Evolutionary conservation across 2,888 invertebrate species (phyloP).

Genomic region (Agrilus biguttatus): DNA sequence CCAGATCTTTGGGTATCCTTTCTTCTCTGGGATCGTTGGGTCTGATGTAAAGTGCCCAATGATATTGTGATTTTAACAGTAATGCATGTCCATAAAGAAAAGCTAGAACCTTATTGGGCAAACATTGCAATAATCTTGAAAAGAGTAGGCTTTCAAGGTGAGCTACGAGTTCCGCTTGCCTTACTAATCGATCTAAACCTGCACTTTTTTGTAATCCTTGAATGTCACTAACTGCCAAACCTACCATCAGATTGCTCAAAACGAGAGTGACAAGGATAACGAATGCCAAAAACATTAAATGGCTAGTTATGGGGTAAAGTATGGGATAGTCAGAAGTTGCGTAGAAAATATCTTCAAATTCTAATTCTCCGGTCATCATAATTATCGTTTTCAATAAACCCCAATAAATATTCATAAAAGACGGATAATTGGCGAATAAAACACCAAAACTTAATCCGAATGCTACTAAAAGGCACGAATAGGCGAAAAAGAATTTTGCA

Average conservation of each 20-base stretch:
- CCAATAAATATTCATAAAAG: slow-evolving; percentile 49
- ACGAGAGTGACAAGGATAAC: slow-evolving; percentile 69
- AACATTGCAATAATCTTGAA: slow-evolving; percentile 54
- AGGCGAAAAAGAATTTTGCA: slow-evolving; percentile 65
- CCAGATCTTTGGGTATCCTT: slow-evolving; percentile 61
- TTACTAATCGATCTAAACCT: slow-evolving; percentile 62
- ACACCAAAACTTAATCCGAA: slow-evolving; percentile 74
- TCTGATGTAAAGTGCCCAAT: slow-evolving; percentile 57
- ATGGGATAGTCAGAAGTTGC: slow-evolving; percentile 30
- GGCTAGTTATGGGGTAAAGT: slow-evolving; percentile 57
- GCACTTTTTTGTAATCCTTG: slow-evolving; percentile 68
- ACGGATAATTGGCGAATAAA: slow-evolving; percentile 59
- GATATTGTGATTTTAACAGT: slow-evolving; percentile 58
- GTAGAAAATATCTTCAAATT: slow-evolving; percentile 74
- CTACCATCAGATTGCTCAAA: slow-evolving; percentile 68
- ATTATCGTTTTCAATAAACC: slow-evolving; percentile 64
- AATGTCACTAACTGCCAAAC: slow-evolving; percentile 75
- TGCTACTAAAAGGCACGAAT: slow-evolving; percentile 64
- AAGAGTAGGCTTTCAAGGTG: slow-evolving; percentile 73
- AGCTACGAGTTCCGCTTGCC: slow-evolving; percentile 70
- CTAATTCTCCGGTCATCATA: slow-evolving; percentile 81
- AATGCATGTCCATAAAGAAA: slow-evolving; percentile 58
- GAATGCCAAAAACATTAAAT: slow-evolving; percentile 61
- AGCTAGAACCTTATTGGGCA: slow-evolving; percentile 42
- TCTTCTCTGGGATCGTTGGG: slow-evolving; percentile 74